Evolutionary conservation across 2,113 vertebrate species (phyloP), one percentile per base, ranked within the genome.

Genomic region (Smithornis capensis): DNA sequence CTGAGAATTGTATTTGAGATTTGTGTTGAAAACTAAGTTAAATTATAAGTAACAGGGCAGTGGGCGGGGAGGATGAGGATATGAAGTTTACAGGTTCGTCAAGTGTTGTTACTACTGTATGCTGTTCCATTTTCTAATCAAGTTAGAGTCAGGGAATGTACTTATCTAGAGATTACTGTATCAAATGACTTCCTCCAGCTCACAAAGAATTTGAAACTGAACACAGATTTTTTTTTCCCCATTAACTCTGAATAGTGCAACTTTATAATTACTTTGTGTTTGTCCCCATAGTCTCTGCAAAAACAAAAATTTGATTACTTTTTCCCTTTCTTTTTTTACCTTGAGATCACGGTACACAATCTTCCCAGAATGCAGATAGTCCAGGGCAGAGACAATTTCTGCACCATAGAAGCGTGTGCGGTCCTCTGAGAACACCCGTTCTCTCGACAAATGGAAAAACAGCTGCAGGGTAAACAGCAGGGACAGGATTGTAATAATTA

Each of bases 391-490:
- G 97, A 99, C 99, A 96, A 99, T 99, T 98, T 99, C 99, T 95
- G 99, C 99, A 76, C 99, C 99, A 93, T 99, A 99, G 98, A 99
- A 99, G 97, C 99, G 99, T 89, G 99, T 99, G 97, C 99, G 99
- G 97, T 99, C 99, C 98, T 99, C 99, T 35, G 99, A 99, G 99
- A 99, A 99, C 98, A 99, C 98, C 91, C 99, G 98, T 98, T 99
- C 99, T 99, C 99, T 99, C 98, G 99, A 99, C 99, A 99, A 99
- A 99, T 99, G 99, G 99, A 99, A 99, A 99, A 99, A 99, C 99
- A 99, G 99, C 99, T 99, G 99, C 98, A 98, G 98, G 99, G 98
- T 98, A 98, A 99, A 99, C 98, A 98, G 99, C 99, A 98, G 99
- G 99, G 99, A 99, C 98, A 98, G 99, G 98, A 98, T 98, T 99